These are phyloP conservation scores for Cephonodes hylas DNA, from an alignment of 2,888 invertebrate species.

Conservation along the genomic window DNA sequence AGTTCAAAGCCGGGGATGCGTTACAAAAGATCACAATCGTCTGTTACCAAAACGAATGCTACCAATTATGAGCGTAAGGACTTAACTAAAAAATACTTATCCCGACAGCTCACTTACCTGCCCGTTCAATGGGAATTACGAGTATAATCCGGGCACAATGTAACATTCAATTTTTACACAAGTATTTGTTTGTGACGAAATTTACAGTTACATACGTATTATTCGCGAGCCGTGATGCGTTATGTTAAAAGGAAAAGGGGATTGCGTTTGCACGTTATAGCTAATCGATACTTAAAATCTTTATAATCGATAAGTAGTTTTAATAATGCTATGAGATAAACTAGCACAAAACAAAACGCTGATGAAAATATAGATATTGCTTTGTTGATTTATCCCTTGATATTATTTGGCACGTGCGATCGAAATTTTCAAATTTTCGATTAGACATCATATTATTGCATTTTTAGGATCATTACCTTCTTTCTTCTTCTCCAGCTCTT, in stretches of 20 bases:
- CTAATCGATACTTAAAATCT: neutral
- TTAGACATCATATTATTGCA: too few relatives aligned
- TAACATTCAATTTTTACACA: slow-evolving; percentile 56
- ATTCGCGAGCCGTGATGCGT: slow-evolving; percentile 50
- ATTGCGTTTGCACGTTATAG: slow-evolving; percentile 37
- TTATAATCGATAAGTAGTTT: too few relatives aligned
- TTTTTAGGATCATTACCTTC: too few relatives aligned
- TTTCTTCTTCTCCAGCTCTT: too few relatives aligned
- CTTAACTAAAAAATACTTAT: slow-evolving; percentile 44
- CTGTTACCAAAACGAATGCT: slow-evolving; percentile 54
- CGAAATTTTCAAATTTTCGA: too few relatives aligned
- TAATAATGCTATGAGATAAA: too few relatives aligned
- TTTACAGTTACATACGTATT: slow-evolving; percentile 66
- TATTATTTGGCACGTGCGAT: too few relatives aligned
- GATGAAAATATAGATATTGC: too few relatives aligned
- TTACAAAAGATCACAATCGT: slow-evolving; percentile 56
- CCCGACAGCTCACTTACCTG: slow-evolving; percentile 66
- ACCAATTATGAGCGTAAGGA: slow-evolving; percentile 46
- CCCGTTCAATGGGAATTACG: slow-evolving; percentile 51
- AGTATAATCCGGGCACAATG: slow-evolving; percentile 66
- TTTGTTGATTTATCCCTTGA: too few relatives aligned
- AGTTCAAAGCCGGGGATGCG: slow-evolving; percentile 22
- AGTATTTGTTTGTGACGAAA: slow-evolving; percentile 64
- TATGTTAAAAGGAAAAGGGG: slow-evolving; percentile 37
- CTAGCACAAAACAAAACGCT: too few relatives aligned